These are phyloP conservation scores for Rhysida immarginata DNA, from an alignment of 1,140 invertebrate species.

Conservation along the genomic window DNA sequence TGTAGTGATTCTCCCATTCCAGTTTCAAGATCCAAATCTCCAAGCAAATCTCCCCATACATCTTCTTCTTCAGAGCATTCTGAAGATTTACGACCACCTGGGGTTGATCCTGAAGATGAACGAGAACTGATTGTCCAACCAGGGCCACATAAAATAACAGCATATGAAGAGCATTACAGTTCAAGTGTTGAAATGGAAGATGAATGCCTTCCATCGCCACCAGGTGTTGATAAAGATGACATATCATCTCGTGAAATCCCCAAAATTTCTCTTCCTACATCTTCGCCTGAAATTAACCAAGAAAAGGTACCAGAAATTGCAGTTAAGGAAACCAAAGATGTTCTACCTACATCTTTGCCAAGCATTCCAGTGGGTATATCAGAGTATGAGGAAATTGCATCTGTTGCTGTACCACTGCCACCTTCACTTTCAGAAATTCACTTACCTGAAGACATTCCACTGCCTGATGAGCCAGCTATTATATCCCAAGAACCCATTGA, in stretches of 20 bases:
- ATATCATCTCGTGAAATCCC: neutral
- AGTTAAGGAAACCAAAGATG: neutral
- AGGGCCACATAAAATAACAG: too few relatives aligned
- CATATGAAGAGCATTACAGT: neutral
- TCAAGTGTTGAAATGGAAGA: neutral
- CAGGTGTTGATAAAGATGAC: neutral
- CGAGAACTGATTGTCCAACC: neutral
- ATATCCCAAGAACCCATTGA: too few relatives aligned
- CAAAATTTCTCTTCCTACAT: neutral
- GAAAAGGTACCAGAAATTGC: neutral
- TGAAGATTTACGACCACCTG: neutral
- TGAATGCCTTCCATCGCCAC: neutral
- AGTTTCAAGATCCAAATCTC: neutral
- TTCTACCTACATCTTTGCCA: neutral
- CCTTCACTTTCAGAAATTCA: neutral
- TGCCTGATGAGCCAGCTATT: conserved; percentile 4
- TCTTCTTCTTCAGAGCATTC: neutral
- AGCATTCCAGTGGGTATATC: neutral
- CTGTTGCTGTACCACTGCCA: neutral
- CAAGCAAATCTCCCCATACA: neutral
- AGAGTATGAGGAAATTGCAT: neutral
- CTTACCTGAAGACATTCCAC: conserved; percentile 5
- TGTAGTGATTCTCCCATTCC: neutral
- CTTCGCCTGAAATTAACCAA: neutral
- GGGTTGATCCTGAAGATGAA: neutral